phyloP scores from a whole-genome alignment of 2,113 vertebrate species.

The Sphaerodactylus townsendi region DNA sequence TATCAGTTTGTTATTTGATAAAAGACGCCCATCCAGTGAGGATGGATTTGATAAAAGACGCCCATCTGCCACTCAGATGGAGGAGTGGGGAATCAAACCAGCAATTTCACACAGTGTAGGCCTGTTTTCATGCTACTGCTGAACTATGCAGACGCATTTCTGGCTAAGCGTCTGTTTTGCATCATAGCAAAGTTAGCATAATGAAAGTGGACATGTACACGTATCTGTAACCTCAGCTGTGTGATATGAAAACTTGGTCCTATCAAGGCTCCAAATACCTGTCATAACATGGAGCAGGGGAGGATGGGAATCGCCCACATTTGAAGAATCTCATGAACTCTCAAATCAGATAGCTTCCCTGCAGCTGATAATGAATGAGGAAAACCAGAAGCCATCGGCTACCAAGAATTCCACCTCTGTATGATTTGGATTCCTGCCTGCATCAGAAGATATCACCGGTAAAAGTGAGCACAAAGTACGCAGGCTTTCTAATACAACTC shows the following conservation, averaged over 20 bases:
- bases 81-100: background rate
- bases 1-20: background rate
- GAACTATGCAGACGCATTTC: background rate
- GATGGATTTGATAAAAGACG: background rate
- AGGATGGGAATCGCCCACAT: background rate
- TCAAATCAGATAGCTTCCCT: constrained; percentile 2
- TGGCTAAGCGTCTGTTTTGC: background rate
- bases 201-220: background rate
- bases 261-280: background rate
- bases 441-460: background rate
- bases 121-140: background rate
- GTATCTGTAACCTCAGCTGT: background rate
- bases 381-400: background rate
- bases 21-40: background rate
- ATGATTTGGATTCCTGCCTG: background rate
- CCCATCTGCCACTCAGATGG: too few species aligned
- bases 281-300: background rate
- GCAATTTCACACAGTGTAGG: background rate
- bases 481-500: too few species aligned
- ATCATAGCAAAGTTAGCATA: background rate
- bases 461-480: too few species aligned
- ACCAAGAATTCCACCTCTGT: background rate
- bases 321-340: background rate
- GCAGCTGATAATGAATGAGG: background rate
- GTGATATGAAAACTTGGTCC: background rate